Conservation (phyloP, 1,140 invertebrate genomes). For the Drosophila funebris region DNA sequence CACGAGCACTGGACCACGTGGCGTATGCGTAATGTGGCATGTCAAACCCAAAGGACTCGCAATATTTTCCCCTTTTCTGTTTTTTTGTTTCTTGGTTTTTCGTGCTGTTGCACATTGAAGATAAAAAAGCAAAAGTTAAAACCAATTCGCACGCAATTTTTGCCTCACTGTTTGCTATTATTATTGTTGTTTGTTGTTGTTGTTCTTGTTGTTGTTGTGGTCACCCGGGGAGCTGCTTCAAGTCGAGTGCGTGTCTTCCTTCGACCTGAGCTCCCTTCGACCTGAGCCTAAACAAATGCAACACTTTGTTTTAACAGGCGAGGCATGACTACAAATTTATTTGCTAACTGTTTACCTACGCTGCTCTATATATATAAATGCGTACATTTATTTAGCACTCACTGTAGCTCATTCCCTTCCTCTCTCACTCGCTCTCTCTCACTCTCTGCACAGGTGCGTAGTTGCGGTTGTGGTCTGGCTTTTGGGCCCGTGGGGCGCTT, state of each 20-base stretch:
- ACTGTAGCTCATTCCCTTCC: background rate
- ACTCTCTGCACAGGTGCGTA: slow-evolving; percentile 55
- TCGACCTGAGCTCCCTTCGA: slow-evolving; percentile 10
- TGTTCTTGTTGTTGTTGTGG: slow-evolving; percentile 41
- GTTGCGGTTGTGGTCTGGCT: slow-evolving; percentile 24
- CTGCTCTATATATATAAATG: background rate
- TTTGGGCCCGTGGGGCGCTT: slow-evolving; percentile 52
- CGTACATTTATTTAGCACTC: slow-evolving; percentile 4
- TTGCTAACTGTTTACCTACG: slow-evolving; percentile 51
- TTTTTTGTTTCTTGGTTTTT: no score
- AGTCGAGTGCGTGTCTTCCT: slow-evolving; percentile 2
- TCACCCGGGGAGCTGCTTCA: slow-evolving; percentile 42
- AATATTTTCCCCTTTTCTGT: slow-evolving; percentile 48
- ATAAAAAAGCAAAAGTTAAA: slow-evolving; percentile 83
- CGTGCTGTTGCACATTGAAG: slow-evolving; percentile 68
- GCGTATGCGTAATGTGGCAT: slow-evolving; percentile 71
- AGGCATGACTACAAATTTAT: slow-evolving; percentile 70
- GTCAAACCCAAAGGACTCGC: slow-evolving; percentile 49
- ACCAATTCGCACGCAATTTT: slow-evolving; percentile 80
- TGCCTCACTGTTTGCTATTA: slow-evolving; percentile 52
- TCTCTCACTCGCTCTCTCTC: background rate
- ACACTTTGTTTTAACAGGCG: slow-evolving; percentile 65
- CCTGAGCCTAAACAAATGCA: slow-evolving; percentile 73
- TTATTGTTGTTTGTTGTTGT: slow-evolving; percentile 32
- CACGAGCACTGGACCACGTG: slow-evolving; percentile 42